Evolutionary conservation across 2,888 invertebrate species (phyloP), one percentile per base, ranked within the genome.

Genomic region (Lasioglossum pauxillum): DNA sequence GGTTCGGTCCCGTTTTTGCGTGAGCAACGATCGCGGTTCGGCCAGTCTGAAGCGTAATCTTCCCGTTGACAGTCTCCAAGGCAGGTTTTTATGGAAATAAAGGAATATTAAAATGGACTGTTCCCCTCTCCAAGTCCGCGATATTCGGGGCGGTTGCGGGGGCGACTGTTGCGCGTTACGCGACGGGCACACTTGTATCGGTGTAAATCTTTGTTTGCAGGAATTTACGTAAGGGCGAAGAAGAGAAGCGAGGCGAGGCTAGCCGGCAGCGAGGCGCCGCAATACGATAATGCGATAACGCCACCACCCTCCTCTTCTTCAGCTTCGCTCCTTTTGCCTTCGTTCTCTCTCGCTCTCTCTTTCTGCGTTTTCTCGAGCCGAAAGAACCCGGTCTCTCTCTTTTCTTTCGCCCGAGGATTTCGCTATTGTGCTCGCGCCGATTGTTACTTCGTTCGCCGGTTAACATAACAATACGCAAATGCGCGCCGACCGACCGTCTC

Each of bases 381-480:
- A 81, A 78, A 41, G 69, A 76, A 73, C 81, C 57, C 76, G 77
- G 82, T 83, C 85, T 83, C 85, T 69, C 87, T 82, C 75, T 81
- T 82, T 60, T 85, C 74, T 88, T 83, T 87, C 85, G 73, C 16
- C 77, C 53, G 88, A 89, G 92, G 90, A 91, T 91, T 92, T 90
- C 92, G 89, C 94, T 92, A 94, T 94, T 94, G 94, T 94, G 90
- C 90, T 87, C 92, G 90, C 91, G 92, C 91, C 94, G 93, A 95
- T 95, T 95, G 94, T 95, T 93, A 94, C 93, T 90, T 89, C 87
- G 86, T 89, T 88, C 90, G 86, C 87, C 90, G 92, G 93, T 95
- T 95, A 94, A 94, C 95, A 95, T 95, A 94, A 95, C 94, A 95
- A 95, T 93, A 90, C 92, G 88, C 89, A 90, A 92, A 92, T 90